Base-by-base conservation (phyloP, 1,140 invertebrate species). In the Drosophila mayri region DNA sequence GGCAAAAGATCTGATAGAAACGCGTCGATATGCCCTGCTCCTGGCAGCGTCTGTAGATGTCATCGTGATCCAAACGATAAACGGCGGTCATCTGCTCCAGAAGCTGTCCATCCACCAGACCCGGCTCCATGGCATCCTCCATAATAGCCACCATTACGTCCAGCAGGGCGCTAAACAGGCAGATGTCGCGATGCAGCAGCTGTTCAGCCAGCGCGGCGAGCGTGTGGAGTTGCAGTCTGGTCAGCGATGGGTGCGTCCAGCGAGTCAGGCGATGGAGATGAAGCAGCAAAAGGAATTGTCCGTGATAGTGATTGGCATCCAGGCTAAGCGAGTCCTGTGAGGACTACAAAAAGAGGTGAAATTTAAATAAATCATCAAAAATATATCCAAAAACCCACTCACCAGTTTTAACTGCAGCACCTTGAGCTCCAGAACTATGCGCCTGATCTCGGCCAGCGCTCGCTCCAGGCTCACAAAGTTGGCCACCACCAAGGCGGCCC, bases 141-240 rank as follows among this genome's bases (percentile, higher is more conserved):
- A 80, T 22, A 2, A 58, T 38, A 1, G 41, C 55, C 46, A 66
- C 64, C 43, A 81, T 25, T 8, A 79, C 63, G 11, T 73, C 49
- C 16, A 92, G 7, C 0, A 71, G 18, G 0, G 84, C 62, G 7
- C 62, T 68, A 12, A 93, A 93, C 4, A 97, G 92, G 73, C 97
- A 87, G 0, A 71, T 62, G 14, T 75, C 60, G 1, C 37, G 16
- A 3, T 28, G 10, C 1, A 62, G 65, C 0, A 81, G 16, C 1
- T 25, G 11, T 1, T 43, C 4, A 0, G 79, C 62, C 22, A 49
- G 5, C 0, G 20, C 3, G 4, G 83, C 9, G 3, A 85, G 32
- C 0, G 54, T 67, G 18, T 65, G 50, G 11, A 85, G 10, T 38
- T 64, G 52, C 14, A 49, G 28, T 0, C 49, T 12, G 22, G 57